Conservation (phyloP, 2,888 invertebrate species). For the Bhutanitis thaidina region DNA sequence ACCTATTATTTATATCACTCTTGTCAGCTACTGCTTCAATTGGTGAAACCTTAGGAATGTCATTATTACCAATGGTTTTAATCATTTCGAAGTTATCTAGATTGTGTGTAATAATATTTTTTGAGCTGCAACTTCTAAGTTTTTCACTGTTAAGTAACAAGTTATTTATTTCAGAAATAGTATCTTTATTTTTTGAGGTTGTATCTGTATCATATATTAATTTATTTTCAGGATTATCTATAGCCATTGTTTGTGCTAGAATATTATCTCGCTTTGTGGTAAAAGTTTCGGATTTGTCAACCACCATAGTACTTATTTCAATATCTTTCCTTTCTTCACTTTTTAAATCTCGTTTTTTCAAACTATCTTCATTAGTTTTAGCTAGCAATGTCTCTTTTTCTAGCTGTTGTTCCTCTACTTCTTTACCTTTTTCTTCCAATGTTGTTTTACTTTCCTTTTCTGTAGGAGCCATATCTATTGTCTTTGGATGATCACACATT, state of each 20-base stretch:
- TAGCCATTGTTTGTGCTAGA: background rate
- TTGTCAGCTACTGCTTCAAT: background rate
- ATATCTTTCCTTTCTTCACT: background rate
- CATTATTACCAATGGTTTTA: background rate
- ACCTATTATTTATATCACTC: background rate
- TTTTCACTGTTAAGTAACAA: background rate
- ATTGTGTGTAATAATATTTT: background rate
- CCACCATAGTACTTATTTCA: background rate
- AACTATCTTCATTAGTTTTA: background rate
- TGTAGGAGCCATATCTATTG: background rate
- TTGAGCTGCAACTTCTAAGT: background rate
- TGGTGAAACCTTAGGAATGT: background rate
- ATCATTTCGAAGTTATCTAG: background rate
- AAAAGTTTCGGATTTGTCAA: background rate
- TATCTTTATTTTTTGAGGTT: background rate
- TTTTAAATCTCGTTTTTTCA: background rate
- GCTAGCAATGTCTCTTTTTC: background rate
- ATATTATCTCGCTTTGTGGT: background rate
- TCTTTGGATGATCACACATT: conserved; percentile 8
- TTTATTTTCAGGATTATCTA: background rate
- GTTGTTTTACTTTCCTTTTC: conserved; percentile 1
- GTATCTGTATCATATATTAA: no score
- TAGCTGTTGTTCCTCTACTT: background rate
- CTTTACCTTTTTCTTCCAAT: conserved; percentile 5
- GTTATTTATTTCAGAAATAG: background rate